A percentile compares a stretch with the other conserved stretches of the same genome.
phyloP scores from a whole-genome alignment of 2,113 vertebrate genomes.

The Centropristis striata region DNA sequence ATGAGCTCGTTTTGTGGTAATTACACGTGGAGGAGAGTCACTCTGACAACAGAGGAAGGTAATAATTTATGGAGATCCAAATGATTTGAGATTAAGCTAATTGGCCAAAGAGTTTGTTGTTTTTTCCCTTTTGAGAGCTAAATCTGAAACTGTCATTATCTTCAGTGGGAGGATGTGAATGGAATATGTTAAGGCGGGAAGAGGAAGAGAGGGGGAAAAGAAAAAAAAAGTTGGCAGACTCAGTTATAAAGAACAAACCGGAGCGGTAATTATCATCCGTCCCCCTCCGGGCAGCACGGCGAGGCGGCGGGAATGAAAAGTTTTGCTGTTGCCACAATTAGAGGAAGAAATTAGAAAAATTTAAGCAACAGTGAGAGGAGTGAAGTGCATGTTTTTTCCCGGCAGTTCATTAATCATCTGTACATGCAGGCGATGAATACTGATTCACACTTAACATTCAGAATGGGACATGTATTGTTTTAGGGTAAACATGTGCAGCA shows the following conservation, averaged over 20 bases:
- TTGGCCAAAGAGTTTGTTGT: constrained; percentile 23
- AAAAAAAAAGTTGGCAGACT: background rate
- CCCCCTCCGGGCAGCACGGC: background rate
- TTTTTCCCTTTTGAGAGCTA: constrained; percentile 22
- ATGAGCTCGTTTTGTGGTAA: background rate
- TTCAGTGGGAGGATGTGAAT: constrained; percentile 9
- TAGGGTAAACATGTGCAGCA: background rate
- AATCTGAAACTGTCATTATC: constrained; percentile 22
- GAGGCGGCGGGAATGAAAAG: background rate
- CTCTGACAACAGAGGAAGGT: constrained; percentile 19
- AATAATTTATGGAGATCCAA: constrained; percentile 32
- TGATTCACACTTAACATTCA: constrained; percentile 10
- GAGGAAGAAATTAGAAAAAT: constrained; percentile 16
- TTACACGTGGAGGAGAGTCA: background rate
- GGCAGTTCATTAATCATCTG: constrained; percentile 32
- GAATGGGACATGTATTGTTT: background rate
- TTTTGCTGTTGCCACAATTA: constrained; percentile 13
- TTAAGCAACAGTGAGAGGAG: background rate
- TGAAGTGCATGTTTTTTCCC: background rate
- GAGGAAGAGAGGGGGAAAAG: too few relatives aligned
- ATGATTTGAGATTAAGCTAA: constrained; percentile 38
- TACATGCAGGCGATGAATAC: background rate
- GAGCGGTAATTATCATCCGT: constrained; percentile 30
- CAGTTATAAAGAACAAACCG: constrained; percentile 30
- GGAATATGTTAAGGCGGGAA: background rate